A percentile compares a stretch with the other conserved stretches of the same genome.
Conservation (phyloP, 2,113 vertebrate genomes). For the Catharus bicknelli region DNA sequence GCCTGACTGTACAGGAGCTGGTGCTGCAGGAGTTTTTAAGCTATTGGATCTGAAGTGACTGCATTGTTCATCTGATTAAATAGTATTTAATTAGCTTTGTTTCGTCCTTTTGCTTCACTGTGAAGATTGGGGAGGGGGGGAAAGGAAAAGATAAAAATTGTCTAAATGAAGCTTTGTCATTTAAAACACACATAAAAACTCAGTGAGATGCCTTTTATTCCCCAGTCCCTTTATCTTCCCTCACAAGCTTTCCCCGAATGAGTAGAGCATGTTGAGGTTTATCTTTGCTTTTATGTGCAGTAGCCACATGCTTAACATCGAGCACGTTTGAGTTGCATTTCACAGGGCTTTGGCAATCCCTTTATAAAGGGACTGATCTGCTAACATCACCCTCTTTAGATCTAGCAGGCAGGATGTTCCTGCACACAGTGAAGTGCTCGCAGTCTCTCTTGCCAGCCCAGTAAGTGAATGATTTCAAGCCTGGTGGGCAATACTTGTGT, state of each 20-base stretch:
- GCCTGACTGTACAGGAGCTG: background rate
- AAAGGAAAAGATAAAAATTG: conserved; percentile 21
- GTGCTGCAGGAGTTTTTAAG: conserved; percentile 18
- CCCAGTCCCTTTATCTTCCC: conserved; percentile 72
- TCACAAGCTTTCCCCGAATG: conserved; percentile 71
- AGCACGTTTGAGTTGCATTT: conserved; percentile 77
- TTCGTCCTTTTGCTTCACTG: conserved; percentile 68
- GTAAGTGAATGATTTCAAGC: conserved; percentile 83
- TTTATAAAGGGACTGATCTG: conserved; percentile 81
- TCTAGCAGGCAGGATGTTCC: conserved; percentile 77
- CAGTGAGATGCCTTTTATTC: conserved; percentile 74
- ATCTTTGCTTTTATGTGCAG: conserved; percentile 79
- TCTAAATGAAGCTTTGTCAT: conserved; percentile 67
- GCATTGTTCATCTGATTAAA: conserved; percentile 70
- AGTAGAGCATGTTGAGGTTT: conserved; percentile 77
- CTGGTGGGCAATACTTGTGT: conserved; percentile 81
- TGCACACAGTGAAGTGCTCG: conserved; percentile 72
- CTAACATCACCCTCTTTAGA: conserved; percentile 80
- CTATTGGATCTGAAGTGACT: conserved; percentile 26
- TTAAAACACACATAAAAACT: conserved; percentile 78
- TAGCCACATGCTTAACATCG: conserved; percentile 78
- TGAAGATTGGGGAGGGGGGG: background rate
- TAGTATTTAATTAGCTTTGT: conserved; percentile 71
- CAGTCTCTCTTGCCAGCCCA: conserved; percentile 73
- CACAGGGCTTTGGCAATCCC: conserved; percentile 77